Evolutionary conservation across 1,140 invertebrate species (phyloP).

Genomic region (Drosophila jambulina): DNA sequence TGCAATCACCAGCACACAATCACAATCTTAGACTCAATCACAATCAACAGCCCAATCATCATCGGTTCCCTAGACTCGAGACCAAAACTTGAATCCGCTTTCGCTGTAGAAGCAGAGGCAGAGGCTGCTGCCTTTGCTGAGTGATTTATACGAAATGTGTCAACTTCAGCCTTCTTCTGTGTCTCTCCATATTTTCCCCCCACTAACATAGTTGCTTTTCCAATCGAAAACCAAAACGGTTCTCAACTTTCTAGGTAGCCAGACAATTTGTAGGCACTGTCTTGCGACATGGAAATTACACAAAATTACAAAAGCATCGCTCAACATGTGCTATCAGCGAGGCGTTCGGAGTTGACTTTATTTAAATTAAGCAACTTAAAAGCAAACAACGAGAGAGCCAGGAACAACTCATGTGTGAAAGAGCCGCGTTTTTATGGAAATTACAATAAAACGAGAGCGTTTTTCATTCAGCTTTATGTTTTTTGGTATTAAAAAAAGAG

Average conservation of each 20-base stretch:
- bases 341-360: conserved; percentile 62
- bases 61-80: conserved; percentile 36
- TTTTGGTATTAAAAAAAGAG: conserved; percentile 47
- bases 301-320: conserved; percentile 54
- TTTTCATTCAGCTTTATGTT: conserved; percentile 30
- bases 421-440: conserved; percentile 75
- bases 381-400: conserved; percentile 25
- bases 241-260: conserved; percentile 45
- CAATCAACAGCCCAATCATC: conserved; percentile 48
- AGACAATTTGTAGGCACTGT: conserved; percentile 47
- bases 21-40: conserved; percentile 63
- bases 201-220: conserved; percentile 43
- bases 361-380: conserved; percentile 79
- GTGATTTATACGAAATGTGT: conserved; percentile 75
- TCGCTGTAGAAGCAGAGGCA: conserved; percentile 44
- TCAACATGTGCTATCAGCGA: conserved; percentile 67
- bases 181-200: conserved; percentile 22
- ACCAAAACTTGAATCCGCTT: conserved; percentile 47
- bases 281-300: conserved; percentile 52
- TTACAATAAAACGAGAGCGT: conserved; percentile 58
- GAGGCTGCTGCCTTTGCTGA: conserved; percentile 24
- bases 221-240: conserved; percentile 62
- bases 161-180: conserved; percentile 26
- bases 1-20: conserved; percentile 71
- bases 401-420: conserved; percentile 45